Percentiles rank a stretch among this genome's conserved stretches.
phyloP scores from a whole-genome alignment of 2,113 vertebrate species.

The Atherinomorus stipes region DNA sequence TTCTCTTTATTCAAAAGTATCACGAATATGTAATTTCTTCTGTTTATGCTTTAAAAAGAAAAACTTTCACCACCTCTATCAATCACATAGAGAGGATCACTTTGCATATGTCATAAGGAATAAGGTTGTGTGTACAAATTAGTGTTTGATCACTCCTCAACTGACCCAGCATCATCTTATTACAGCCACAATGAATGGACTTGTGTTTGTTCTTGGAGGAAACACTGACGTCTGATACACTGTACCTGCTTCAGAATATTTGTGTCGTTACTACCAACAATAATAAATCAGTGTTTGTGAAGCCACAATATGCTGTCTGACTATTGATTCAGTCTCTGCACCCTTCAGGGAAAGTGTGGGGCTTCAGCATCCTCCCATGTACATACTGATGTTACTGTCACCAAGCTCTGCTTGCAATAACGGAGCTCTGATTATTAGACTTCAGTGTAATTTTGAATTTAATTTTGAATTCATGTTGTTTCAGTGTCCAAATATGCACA shows the following conservation, averaged over 20 bases:
- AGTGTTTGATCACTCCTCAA: constrained; percentile 74
- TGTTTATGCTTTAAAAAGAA: constrained; percentile 59
- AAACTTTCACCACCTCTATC: constrained; percentile 35
- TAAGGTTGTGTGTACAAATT: constrained; percentile 56
- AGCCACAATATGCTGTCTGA: constrained; percentile 31
- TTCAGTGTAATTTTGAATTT: background rate
- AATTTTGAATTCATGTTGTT: background rate
- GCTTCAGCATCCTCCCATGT: constrained; percentile 1
- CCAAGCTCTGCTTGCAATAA: background rate
- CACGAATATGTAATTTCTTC: constrained; percentile 65
- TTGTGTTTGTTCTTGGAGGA: constrained; percentile 66
- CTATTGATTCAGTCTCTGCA: constrained; percentile 39
- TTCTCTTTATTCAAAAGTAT: constrained; percentile 58
- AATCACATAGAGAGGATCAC: constrained; percentile 57
- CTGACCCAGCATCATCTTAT: constrained; percentile 71
- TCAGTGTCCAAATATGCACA: background rate
- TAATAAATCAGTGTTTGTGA: constrained; percentile 58
- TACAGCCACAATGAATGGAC: constrained; percentile 66
- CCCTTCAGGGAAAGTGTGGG: constrained; percentile 7
- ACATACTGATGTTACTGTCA: background rate
- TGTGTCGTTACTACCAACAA: constrained; percentile 60
- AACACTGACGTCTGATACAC: constrained; percentile 59
- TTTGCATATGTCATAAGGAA: constrained; percentile 70
- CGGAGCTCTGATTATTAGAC: background rate
- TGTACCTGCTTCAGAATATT: constrained; percentile 49